Percentiles rank a stretch among this genome's conserved stretches.
phyloP scores from a whole-genome alignment of 1,140 invertebrate species.

The Pristionchus pacificus region DNA sequence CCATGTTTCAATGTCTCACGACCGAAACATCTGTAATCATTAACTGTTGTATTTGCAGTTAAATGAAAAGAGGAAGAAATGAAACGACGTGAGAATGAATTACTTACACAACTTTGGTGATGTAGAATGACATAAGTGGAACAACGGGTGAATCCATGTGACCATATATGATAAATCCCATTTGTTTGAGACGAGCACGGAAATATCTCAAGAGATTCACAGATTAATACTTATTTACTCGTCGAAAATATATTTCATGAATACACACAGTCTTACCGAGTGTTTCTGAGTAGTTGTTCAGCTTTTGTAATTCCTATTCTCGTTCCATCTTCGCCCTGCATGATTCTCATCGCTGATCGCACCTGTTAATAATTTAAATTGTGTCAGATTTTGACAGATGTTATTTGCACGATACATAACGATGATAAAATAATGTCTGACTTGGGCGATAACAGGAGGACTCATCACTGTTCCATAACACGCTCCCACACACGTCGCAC shows the following conservation, averaged over 20 bases:
- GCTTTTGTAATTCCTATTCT: constrained; percentile 52
- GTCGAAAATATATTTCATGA: neutral
- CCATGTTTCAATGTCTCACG: constrained; percentile 74
- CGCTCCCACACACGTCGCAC: constrained; percentile 56
- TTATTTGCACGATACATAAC: too few species aligned
- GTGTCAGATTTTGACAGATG: neutral
- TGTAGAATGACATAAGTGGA: constrained; percentile 84
- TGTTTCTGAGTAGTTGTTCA: constrained; percentile 36
- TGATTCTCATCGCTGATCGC: constrained; percentile 55
- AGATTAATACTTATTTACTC: too few species aligned
- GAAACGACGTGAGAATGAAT: neutral
- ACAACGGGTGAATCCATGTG: constrained; percentile 92
- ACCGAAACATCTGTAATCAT: constrained; percentile 65
- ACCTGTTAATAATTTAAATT: constrained; percentile 6
- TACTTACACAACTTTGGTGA: constrained; percentile 81
- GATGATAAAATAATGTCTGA: constrained; percentile 58
- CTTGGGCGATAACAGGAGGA: constrained; percentile 60
- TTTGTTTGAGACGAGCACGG: constrained; percentile 49
- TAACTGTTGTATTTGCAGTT: neutral
- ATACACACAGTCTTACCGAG: constrained; percentile 9
- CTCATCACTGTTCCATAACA: constrained; percentile 61
- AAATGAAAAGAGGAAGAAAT: constrained; percentile 3
- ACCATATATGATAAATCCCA: constrained; percentile 88
- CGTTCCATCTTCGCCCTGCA: constrained; percentile 59
- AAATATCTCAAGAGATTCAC: constrained; percentile 31